A percentile compares a stretch with the other conserved stretches of the same genome.
phyloP scores from a whole-genome alignment of 1,140 invertebrate genomes.

The fruit fly (Drosophila melanogaster) region Release_6_plus_ISO1_MT NC_004354.4:8517501-8518000 shows the following conservation, averaged over 20 bases:
- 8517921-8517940: conserved; percentile 26
- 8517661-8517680: conserved; percentile 28
- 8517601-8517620: conserved; percentile 32
- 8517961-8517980: conserved; percentile 9
- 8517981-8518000: conserved; percentile 32
- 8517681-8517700: conserved; percentile 35
- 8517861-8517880: conserved; percentile 8
- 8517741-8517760: conserved; percentile 37
- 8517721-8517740: conserved; percentile 27
- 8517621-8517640: conserved; percentile 22
- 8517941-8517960: conserved; percentile 10
- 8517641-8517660: not conserved
- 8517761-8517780: conserved; percentile 15
- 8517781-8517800: conserved; percentile 22
- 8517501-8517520: not conserved
- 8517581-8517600: conserved; percentile 15
- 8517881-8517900: conserved; percentile 10
- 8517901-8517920: conserved; percentile 17
- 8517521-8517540: conserved; percentile 1
- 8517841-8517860: conserved; percentile 29
- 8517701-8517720: conserved; percentile 2
- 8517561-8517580: not conserved
- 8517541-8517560: not conserved
- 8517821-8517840: conserved; percentile 18
- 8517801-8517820: conserved; percentile 29